Base-by-base conservation (phyloP, 2,797 vertebrate species). In the Coreius guichenoti region DNA sequence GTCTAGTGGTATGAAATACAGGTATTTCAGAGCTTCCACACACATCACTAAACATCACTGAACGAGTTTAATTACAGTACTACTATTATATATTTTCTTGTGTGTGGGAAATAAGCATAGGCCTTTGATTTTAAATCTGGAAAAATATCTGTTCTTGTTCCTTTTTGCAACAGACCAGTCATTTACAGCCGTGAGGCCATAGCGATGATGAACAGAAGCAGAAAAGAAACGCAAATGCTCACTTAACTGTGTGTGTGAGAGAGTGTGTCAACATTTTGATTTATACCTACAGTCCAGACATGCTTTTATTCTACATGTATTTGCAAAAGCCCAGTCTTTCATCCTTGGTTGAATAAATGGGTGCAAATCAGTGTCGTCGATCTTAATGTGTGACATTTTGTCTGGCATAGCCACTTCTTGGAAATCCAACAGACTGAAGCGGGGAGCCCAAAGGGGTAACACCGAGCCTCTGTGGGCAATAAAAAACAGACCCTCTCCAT, bases 291-390 rank as follows among this genome's bases (percentile, higher is more conserved):
- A 86, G 31, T 90, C 83, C 80, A 92, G 92, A 92, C 90, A n/a
- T 91, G 79, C 90, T 94, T 94, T 93, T 87, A 89, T 93, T 92
- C 86, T 87, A 47, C 43, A 72, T 72, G 80, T 82, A 91, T 89
- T 87, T 49, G 61, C 89, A 92, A 87, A 92, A 90, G 69, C 76
- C 54, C 72, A 56, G 74, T 89, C 69, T 90, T 90, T 92, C 81
- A 90, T 90, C 87, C 86, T 82, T 54, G 85, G 81, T 69, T 90
- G 86, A 88, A 90, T 88, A 89, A 93, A 90, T 79, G 69, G 51
- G 81, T 88, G 84, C 84, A 93, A 91, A 91, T 88, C 72, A 45
- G 84, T 83, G 76, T 81, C 89, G 76, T 89, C 86, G 80, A 85
- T 87, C 90, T 90, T 89, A 86, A 88, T 90, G 90, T 90, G 87